Conservation (phyloP, 2,888 invertebrate species). For the Dugesia japonica region DNA sequence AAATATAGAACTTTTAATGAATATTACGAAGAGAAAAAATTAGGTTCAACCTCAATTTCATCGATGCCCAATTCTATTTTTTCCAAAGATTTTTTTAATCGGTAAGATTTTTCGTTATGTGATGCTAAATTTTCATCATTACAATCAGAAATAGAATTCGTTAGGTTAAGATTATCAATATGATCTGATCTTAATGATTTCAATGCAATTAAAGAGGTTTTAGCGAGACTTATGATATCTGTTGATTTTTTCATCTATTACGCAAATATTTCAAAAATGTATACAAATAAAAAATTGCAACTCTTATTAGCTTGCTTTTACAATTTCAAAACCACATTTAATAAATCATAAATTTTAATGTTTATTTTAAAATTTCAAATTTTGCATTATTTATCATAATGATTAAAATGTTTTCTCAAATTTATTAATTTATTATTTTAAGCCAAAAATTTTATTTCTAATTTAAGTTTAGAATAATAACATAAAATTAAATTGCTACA, state of each 20-base stretch:
- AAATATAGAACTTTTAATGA: too few species aligned
- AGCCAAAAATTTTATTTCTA: too few species aligned
- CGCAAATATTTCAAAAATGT: background rate
- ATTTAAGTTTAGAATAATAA: too few species aligned
- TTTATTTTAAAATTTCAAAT: background rate
- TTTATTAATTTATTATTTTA: too few species aligned
- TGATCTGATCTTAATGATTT: slow-evolving; percentile 15
- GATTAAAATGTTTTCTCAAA: too few species aligned
- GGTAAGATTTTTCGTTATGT: background rate
- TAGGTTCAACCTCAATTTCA: slow-evolving; percentile 11
- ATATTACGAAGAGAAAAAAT: too few species aligned
- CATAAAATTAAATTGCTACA: too few species aligned
- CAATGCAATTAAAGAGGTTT: background rate
- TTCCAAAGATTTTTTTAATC: slow-evolving; percentile 1
- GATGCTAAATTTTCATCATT: background rate
- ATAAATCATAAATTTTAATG: background rate
- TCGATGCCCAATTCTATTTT: background rate
- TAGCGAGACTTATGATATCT: background rate
- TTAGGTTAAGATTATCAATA: background rate
- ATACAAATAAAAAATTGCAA: background rate
- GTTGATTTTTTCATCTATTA: background rate
- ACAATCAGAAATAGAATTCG: background rate
- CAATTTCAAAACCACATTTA: background rate
- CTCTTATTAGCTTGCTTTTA: too few species aligned
- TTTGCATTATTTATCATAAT: background rate